phyloP scores from a whole-genome alignment of 2,888 invertebrate genomes.

The Lucinisca nassula region DNA sequence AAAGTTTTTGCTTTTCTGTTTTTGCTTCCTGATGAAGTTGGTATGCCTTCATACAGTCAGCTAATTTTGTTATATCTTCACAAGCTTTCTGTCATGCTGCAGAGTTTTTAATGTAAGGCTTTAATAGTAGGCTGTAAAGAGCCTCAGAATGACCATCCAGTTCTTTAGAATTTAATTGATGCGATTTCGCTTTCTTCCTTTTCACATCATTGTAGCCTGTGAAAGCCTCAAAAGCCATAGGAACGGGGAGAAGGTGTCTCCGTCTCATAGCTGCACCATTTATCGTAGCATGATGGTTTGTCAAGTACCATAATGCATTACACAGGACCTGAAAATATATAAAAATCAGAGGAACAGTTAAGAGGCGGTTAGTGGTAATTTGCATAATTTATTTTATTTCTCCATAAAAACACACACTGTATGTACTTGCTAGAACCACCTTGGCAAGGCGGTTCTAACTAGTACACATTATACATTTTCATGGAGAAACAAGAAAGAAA shows the following conservation, averaged over 20 bases:
- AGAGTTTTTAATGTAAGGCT: conserved; percentile 29
- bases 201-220: conserved; percentile 25
- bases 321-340: not conserved
- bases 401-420: too few species aligned
- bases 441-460: too few species aligned
- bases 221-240: not conserved
- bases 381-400: too few species aligned
- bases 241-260: not conserved
- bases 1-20: not conserved
- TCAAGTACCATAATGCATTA: not conserved
- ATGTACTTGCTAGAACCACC: too few species aligned
- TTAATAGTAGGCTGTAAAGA: conserved; percentile 44
- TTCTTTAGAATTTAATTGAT: not conserved
- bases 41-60: conserved; percentile 28
- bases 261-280: not conserved
- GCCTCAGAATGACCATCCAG: conserved; percentile 44
- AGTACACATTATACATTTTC: too few species aligned
- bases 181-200: conserved; percentile 21
- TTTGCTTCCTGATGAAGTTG: conserved; percentile 14
- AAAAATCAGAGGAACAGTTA: too few species aligned
- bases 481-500: too few species aligned
- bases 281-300: not conserved
- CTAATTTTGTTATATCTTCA: not conserved
- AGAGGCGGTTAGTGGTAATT: too few species aligned
- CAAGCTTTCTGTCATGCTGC: not conserved